A percentile compares a stretch with the other conserved stretches of the same genome.
These are phyloP conservation scores for Echinarachnius parma DNA, from an alignment of 53 echinoderm and acorn worm species.

Conservation along the genomic window DNA sequence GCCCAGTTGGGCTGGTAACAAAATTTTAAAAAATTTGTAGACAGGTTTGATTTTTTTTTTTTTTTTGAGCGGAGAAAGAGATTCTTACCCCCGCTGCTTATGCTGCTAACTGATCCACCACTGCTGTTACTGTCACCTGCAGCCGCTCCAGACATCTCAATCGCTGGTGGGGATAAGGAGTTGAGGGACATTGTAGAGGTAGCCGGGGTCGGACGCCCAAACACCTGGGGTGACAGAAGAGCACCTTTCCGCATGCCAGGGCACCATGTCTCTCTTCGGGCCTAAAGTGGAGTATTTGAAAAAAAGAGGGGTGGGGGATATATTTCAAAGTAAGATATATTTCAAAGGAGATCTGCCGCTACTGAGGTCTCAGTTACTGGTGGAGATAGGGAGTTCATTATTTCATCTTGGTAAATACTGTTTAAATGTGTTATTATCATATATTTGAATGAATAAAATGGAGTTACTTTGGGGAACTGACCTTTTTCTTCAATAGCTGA, in stretches of 20 bases:
- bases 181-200: background rate
- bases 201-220: conserved; percentile 25
- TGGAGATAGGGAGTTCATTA: too few relatives aligned
- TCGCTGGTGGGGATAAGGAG: background rate
- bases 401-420: too few relatives aligned
- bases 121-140: background rate
- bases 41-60: too few relatives aligned
- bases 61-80: background rate
- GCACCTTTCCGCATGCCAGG: conserved; percentile 60
- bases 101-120: conserved; percentile 18
- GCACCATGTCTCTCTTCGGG: conserved; percentile 88
- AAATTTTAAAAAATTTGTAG: too few relatives aligned
- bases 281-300: conserved; percentile 5
- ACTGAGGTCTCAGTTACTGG: too few relatives aligned
- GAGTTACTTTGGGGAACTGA: too few relatives aligned
- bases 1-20: too few relatives aligned
- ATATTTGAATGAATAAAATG: too few relatives aligned
- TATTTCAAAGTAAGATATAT: too few relatives aligned
- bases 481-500: conserved; percentile 17
- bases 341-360: too few relatives aligned
- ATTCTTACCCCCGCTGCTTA: conserved; percentile 23
- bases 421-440: too few relatives aligned
- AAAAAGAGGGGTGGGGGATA: background rate
- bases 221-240: conserved; percentile 38
- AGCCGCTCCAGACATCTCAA: background rate